Percentiles rank a stretch among this genome's conserved stretches.
Conservation (phyloP, 2,888 invertebrate species). For the Oxycera nigricornis region DNA sequence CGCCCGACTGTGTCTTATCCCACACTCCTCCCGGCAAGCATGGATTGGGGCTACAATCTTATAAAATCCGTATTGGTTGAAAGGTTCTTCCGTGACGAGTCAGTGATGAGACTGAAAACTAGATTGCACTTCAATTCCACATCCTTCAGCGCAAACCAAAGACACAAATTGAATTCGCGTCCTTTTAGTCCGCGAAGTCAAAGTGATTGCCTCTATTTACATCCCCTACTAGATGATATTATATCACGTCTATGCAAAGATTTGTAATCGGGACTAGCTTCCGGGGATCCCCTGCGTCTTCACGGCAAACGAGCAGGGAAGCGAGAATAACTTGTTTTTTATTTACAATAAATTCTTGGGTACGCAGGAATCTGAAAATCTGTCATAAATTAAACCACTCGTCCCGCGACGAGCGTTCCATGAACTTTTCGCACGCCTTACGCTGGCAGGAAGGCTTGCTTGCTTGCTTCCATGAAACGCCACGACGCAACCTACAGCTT, state of each 20-base stretch:
- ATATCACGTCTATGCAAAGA: neutral
- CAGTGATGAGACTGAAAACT: neutral
- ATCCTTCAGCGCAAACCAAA: neutral
- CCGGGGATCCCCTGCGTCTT: no score
- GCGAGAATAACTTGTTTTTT: conserved; percentile 15
- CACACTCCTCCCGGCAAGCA: neutral
- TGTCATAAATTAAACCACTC: conserved; percentile 24
- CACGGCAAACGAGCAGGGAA: neutral
- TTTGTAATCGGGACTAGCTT: neutral
- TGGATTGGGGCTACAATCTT: neutral
- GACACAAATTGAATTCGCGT: neutral
- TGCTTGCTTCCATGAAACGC: neutral
- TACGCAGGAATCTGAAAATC: conserved; percentile 8
- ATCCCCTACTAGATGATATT: neutral
- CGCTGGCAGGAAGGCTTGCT: neutral
- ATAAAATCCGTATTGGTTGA: neutral
- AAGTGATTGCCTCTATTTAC: neutral
- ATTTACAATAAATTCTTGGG: conserved; percentile 13
- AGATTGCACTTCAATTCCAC: neutral
- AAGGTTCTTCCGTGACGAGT: neutral
- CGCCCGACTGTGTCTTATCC: neutral
- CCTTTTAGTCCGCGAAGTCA: neutral
- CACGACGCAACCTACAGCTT: neutral
- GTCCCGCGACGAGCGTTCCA: neutral
- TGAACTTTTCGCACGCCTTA: neutral